These are phyloP conservation scores for Myotis planiceps DNA, from an alignment of 2,797 vertebrate genomes.

Conservation along the genomic window DNA sequence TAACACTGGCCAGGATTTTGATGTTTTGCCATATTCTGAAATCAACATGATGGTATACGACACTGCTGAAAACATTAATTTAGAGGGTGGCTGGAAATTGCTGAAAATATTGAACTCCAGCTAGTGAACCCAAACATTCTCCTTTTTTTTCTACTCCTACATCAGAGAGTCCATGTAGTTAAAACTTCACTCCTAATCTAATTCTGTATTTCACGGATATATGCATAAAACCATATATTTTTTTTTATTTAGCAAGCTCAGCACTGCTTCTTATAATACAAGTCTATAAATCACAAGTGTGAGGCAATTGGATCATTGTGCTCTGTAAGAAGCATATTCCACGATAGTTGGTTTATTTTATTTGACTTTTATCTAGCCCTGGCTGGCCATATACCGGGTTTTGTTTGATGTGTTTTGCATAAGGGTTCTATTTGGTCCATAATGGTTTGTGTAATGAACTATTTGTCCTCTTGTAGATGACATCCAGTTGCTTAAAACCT, in stretches of 20 bases:
- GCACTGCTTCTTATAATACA: slow-evolving; percentile 26
- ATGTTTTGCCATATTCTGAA: slow-evolving; percentile 70
- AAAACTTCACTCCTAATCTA: slow-evolving; percentile 71
- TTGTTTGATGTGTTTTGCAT: slow-evolving; percentile 66
- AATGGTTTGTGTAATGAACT: slow-evolving; percentile 70
- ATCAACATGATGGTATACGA: slow-evolving; percentile 73
- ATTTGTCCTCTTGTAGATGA: slow-evolving; percentile 71
- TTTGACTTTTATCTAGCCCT: slow-evolving; percentile 71
- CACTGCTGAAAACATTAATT: slow-evolving; percentile 81
- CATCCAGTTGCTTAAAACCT: slow-evolving; percentile 73
- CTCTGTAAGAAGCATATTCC: neutral
- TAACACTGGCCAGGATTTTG: slow-evolving; percentile 73
- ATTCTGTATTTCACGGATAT: slow-evolving; percentile 61
- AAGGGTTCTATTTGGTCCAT: slow-evolving; percentile 58
- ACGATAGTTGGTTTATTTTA: slow-evolving; percentile 64
- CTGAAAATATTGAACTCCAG: slow-evolving; percentile 69
- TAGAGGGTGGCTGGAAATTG: slow-evolving; percentile 76
- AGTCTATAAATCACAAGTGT: slow-evolving; percentile 27
- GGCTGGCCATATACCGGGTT: slow-evolving; percentile 48
- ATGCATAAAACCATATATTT: neutral
- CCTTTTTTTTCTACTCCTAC: slow-evolving; percentile 60
- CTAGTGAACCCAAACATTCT: slow-evolving; percentile 63
- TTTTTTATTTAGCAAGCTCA: slow-evolving; percentile 74
- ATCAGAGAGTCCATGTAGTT: slow-evolving; percentile 60
- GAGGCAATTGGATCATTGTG: neutral